Evolutionary conservation across 2,113 vertebrate species (phyloP).

Genomic region (Gyps fulvus): DNA sequence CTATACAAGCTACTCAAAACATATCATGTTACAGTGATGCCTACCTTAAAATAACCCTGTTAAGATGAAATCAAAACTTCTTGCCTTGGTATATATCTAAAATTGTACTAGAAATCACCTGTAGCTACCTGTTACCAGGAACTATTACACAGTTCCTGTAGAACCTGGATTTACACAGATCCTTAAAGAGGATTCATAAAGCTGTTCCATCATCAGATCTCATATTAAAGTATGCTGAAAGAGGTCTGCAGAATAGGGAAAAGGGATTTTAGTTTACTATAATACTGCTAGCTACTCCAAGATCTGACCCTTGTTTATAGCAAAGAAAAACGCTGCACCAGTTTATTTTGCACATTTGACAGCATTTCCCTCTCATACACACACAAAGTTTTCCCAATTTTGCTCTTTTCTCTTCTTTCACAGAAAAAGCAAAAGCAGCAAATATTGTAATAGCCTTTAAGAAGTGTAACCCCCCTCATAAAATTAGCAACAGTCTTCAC

Average conservation of each 20-base stretch:
- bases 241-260: background rate
- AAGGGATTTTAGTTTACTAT: background rate
- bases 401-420: background rate
- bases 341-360: background rate
- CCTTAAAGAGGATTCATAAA: background rate
- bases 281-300: background rate
- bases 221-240: background rate
- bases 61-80: background rate
- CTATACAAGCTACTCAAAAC: background rate
- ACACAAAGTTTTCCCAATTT: background rate
- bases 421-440: background rate
- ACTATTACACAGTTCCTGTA: background rate
- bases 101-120: background rate
- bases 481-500: background rate
- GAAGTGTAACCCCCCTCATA: background rate
- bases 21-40: background rate
- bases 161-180: background rate
- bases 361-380: background rate
- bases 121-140: background rate
- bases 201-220: background rate
- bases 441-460: background rate
- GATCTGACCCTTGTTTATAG: background rate
- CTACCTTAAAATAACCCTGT: background rate
- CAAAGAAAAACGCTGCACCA: background rate
- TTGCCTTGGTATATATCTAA: background rate